Conservation (phyloP, 92 coral and sea anemone species). For the Epizoanthus rinbou region DNA sequence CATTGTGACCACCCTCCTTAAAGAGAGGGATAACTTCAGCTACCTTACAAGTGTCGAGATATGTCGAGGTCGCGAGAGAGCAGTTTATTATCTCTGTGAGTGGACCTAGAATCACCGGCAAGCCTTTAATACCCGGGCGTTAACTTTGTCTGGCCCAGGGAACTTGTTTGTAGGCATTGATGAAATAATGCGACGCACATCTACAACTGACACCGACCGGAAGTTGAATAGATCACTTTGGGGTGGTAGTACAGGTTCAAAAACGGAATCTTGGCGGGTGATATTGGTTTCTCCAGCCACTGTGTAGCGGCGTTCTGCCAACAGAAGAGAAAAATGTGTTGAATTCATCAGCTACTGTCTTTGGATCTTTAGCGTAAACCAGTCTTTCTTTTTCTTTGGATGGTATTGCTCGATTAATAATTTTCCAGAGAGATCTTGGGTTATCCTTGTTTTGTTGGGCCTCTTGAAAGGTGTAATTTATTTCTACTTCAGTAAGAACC, state of each 20-base stretch:
- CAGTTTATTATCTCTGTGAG: conserved; percentile 7
- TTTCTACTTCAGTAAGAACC: conserved; percentile 16
- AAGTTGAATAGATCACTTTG: background rate
- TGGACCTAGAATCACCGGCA: conserved; percentile 15
- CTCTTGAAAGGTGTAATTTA: background rate
- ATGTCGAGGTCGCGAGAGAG: background rate
- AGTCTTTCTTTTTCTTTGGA: conserved; percentile 17
- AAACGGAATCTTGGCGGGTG: too few species aligned
- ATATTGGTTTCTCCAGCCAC: too few species aligned
- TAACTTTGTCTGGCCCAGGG: background rate
- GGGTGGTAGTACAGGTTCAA: background rate
- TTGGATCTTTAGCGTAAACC: background rate
- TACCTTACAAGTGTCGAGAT: background rate
- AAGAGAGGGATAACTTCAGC: conserved; percentile 23
- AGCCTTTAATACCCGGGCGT: background rate
- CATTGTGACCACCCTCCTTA: background rate
- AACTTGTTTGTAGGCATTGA: conserved; percentile 10
- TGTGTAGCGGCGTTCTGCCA: too few species aligned
- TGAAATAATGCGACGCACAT: background rate
- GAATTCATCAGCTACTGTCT: too few species aligned
- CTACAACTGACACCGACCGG: background rate
- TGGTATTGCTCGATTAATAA: conserved; percentile 12
- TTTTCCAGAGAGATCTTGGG: conserved; percentile 9
- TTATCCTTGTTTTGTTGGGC: background rate
- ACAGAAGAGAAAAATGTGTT: too few species aligned